phyloP scores from a whole-genome alignment of 2,888 invertebrate species.

The Scrobipalpa atriplicella region DNA sequence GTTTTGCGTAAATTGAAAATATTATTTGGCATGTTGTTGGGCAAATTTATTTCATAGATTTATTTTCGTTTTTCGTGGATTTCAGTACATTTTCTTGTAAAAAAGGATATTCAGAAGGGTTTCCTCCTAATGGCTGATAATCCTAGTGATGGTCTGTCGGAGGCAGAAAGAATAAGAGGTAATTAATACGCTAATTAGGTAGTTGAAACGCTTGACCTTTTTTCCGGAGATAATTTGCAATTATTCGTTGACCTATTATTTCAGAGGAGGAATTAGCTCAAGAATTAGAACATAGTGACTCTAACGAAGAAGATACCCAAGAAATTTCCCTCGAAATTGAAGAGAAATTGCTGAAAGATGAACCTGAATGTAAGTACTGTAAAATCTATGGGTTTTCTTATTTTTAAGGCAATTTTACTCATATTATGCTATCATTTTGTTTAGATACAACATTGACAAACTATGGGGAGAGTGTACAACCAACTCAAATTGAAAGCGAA shows the following conservation, averaged over 20 bases:
- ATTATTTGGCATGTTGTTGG: background rate
- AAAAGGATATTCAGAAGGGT: background rate
- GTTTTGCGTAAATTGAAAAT: background rate
- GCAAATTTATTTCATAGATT: background rate
- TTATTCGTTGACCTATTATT: constrained; percentile 17
- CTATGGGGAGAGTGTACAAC: constrained; percentile 64
- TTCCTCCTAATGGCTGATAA: constrained; percentile 60
- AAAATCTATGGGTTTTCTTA: background rate
- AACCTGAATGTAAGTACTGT: constrained; percentile 69
- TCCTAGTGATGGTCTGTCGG: constrained; percentile 62
- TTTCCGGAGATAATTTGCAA: background rate
- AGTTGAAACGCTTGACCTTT: constrained; percentile 25
- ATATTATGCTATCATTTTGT: constrained; percentile 38
- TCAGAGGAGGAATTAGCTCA: constrained; percentile 73
- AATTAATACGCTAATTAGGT: constrained; percentile 18
- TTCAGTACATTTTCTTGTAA: background rate
- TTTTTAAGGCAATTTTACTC: no score
- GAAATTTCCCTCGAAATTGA: constrained; percentile 77
- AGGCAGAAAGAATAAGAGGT: constrained; percentile 72
- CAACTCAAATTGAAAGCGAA: constrained; percentile 56
- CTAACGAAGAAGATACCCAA: constrained; percentile 75
- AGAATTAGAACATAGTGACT: constrained; percentile 78
- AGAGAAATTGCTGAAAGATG: constrained; percentile 76
- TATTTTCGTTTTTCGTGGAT: background rate
- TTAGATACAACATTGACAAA: constrained; percentile 74